Evolutionary conservation across 2,113 vertebrate species (phyloP).

Genomic region (Caloenas nicobarica): DNA sequence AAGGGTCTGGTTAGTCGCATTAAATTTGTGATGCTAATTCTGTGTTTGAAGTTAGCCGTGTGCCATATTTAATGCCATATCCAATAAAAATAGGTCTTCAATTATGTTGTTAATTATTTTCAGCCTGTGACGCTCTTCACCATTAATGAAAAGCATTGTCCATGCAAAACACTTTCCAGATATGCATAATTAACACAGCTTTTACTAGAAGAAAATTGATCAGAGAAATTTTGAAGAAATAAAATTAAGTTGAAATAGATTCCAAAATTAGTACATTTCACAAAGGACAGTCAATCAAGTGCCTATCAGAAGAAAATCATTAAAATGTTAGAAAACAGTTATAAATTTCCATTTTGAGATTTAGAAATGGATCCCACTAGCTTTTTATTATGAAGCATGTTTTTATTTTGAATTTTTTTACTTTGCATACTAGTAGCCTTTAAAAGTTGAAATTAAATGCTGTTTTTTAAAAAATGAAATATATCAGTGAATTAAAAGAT

Average conservation of each 20-base stretch:
- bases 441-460: not conserved
- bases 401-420: not conserved
- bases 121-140: not conserved
- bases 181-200: fast-evolving
- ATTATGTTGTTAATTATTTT: not conserved
- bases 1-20: not conserved
- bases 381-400: not conserved
- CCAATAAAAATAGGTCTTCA: not conserved
- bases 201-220: not conserved
- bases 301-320: not conserved
- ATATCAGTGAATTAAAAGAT: not conserved
- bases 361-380: not conserved
- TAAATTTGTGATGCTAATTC: not conserved
- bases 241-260: not conserved
- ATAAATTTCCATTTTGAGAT: not conserved
- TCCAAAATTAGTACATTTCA: not conserved
- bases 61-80: not conserved
- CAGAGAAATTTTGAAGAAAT: not conserved
- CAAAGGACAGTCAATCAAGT: not conserved
- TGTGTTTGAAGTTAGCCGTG: not conserved
- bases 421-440: not conserved
- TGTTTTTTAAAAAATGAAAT: not conserved
- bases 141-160: not conserved
- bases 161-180: not conserved
- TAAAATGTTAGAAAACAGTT: not conserved